phyloP scores from a whole-genome alignment of 1,140 invertebrate species.

The Drosophila oshimai region DNA sequence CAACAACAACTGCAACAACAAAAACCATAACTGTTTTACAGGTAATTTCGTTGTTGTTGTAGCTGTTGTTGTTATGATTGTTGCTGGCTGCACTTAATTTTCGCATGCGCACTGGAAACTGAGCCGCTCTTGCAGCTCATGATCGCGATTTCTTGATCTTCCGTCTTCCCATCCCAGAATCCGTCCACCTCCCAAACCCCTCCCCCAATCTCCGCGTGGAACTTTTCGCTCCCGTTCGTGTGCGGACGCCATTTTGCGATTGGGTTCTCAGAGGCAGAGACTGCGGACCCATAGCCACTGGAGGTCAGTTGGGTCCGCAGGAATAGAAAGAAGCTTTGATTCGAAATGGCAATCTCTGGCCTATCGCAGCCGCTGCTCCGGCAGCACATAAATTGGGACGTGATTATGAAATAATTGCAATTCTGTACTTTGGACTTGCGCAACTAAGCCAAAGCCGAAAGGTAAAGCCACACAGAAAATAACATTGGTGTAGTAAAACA shows the following conservation, averaged over 20 bases:
- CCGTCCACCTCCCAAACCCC: neutral
- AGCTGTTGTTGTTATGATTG: conserved; percentile 67
- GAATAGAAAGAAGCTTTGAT: conserved; percentile 79
- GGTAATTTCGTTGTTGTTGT: conserved; percentile 79
- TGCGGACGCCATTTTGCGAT: conserved; percentile 61
- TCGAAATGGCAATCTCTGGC: conserved; percentile 58
- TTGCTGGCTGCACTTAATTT: conserved; percentile 79
- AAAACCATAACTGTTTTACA: conserved; percentile 77
- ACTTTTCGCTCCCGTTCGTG: conserved; percentile 41
- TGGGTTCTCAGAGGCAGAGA: conserved; percentile 57
- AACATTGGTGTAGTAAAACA: neutral
- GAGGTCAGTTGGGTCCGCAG: conserved; percentile 53
- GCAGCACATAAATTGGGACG: conserved; percentile 74
- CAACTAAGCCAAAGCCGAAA: conserved; percentile 37
- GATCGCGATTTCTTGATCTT: conserved; percentile 76
- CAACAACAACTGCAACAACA: conserved; percentile 18
- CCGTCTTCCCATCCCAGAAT: conserved; percentile 48
- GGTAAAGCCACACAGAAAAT: conserved; percentile 1
- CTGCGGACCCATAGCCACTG: conserved; percentile 25
- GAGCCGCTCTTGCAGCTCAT: conserved; percentile 47
- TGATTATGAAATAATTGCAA: conserved; percentile 79
- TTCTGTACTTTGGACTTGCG: conserved; percentile 64
- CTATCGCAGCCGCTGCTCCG: conserved; percentile 18
- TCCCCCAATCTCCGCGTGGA: neutral
- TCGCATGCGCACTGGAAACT: conserved; percentile 64